Base-by-base conservation (phyloP, 2,888 invertebrate genomes). In the Polia nebulosa region DNA sequence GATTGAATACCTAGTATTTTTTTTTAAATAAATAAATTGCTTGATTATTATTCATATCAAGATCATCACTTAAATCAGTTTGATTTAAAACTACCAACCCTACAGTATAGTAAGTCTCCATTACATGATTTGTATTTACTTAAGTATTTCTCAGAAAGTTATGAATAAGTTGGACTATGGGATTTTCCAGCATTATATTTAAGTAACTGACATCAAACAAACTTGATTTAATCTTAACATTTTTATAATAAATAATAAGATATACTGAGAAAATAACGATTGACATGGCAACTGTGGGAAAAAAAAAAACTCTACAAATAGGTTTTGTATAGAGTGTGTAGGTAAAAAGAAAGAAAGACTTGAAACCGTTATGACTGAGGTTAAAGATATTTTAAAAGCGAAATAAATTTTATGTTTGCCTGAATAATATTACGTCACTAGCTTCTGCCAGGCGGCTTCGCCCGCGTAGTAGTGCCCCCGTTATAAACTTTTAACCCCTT, bases 111-210 rank as follows among this genome's bases (percentile, higher is more conserved):
- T 17, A 17, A 25, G 51, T 20, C 0, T 51, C 20, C 22, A 29
- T 59, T 8, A 45, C 7, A 22, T 61, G 22, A 25, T 41, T 25
- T 41, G 15, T 62, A 61, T 13, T 11, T 15, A 17, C 13, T 22
- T 27, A 49, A 20, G 4, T 27, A 67, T 29, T 66, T 66, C 36
- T 55, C n/a, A 29, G 53, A n/a, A 36, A 22, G 0, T 20, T 34
- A n/a, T 13, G 52, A 44, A 69, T 47, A 36, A 47, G 20, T 47
- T 27, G 3, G 7, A 51, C 9, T 36, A 7, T 13, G 34, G 41
- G 8, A 44, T 34, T 68, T 69, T 44, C 27, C 41, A 29, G 49
- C 7, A 17, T 25, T 9, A 49, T 34, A 34, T 11, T 41, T n/a
- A 15, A 32, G n/a, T 22, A n/a, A 52, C 22, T 9, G 17, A 34